Conservation (phyloP, 2,888 invertebrate genomes). For the Nemapogon koenigi region DNA sequence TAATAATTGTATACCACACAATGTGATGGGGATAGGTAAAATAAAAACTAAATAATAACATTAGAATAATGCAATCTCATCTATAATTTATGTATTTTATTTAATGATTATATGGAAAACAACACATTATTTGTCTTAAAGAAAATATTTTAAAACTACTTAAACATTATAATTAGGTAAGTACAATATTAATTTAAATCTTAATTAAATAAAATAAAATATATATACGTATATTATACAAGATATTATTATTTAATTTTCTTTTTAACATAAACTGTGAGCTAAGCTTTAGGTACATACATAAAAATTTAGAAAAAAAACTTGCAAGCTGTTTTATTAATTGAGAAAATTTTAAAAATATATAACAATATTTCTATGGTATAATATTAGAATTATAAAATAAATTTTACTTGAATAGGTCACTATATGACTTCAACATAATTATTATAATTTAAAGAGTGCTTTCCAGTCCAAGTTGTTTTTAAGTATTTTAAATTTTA, state of each 20-base stretch:
- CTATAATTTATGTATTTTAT: constrained; percentile 43
- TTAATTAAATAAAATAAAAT: neutral
- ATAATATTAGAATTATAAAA: no score
- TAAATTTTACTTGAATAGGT: no score
- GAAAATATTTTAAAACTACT: constrained; percentile 25
- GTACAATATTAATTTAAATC: neutral
- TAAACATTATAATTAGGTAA: constrained; percentile 13
- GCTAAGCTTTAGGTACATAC: no score
- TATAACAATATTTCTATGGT: no score
- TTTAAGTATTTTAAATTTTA: neutral
- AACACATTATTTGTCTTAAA: constrained; percentile 31
- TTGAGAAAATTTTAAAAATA: no score
- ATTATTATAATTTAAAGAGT: constrained; percentile 20
- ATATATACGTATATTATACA: no score
- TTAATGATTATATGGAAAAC: constrained; percentile 39
- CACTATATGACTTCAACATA: no score
- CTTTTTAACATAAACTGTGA: no score
- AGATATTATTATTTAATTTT: no score
- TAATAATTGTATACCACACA: no score
- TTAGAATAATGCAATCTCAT: constrained; percentile 36
- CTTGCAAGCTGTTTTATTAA: no score
- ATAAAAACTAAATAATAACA: constrained; percentile 26
- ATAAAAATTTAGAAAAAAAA: no score
- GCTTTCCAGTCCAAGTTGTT: constrained; percentile 25
- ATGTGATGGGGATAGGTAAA: neutral